Conservation (phyloP, 2,888 invertebrate species). For the Tromatobia lineatoria region DNA sequence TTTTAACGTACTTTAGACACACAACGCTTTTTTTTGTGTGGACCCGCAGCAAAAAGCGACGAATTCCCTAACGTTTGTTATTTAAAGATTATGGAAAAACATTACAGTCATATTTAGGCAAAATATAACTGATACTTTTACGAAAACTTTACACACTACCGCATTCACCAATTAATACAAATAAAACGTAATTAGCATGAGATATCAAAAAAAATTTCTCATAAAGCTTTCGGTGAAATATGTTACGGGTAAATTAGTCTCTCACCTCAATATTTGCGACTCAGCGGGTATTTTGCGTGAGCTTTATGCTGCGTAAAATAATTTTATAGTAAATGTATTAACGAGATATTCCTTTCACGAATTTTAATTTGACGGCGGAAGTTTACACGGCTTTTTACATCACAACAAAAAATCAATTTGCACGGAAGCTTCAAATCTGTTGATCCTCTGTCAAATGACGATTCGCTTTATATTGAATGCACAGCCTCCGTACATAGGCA, state of each 20-base stretch:
- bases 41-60: no score
- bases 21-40: no score
- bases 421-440: neutral
- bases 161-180: no score
- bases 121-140: no score
- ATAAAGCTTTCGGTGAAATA: neutral
- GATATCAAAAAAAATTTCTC: neutral
- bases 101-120: no score
- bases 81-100: no score
- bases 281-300: neutral
- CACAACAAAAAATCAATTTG: neutral
- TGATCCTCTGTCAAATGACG: conserved; percentile 3
- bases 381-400: neutral
- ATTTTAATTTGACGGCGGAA: neutral
- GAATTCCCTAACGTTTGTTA: no score
- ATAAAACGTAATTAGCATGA: neutral
- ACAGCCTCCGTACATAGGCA: neutral
- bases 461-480: conserved; percentile 9
- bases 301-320: neutral
- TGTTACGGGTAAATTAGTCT: neutral
- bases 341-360: neutral
- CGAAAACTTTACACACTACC: no score
- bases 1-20: no score
- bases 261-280: neutral
- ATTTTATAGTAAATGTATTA: neutral